phyloP scores from a whole-genome alignment of 2,888 invertebrate species.

The Pterobdella sp. region DNA sequence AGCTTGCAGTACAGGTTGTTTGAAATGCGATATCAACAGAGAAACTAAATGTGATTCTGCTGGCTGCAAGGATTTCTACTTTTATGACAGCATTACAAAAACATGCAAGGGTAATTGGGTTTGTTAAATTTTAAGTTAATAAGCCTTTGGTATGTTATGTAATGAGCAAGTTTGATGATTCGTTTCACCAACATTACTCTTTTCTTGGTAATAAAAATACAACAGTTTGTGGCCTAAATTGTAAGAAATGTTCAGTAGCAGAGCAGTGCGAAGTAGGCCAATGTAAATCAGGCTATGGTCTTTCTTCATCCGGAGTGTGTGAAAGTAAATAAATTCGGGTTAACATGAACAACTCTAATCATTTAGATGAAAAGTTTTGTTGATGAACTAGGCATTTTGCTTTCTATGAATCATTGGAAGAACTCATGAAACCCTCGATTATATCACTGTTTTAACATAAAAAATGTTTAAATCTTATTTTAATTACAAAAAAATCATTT shows the following conservation, averaged over 20 bases:
- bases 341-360: too few species aligned
- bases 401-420: too few species aligned
- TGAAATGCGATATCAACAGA: slow-evolving; percentile 23
- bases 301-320: slow-evolving; percentile 25
- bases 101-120: slow-evolving; percentile 30
- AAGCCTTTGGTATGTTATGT: not conserved
- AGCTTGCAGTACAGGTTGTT: slow-evolving; percentile 28
- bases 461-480: too few species aligned
- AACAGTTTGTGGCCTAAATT: slow-evolving; percentile 29
- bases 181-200: too few species aligned
- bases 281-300: slow-evolving; percentile 24
- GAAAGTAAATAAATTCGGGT: too few species aligned
- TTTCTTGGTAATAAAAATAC: too few species aligned
- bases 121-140: slow-evolving; percentile 2
- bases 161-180: too few species aligned
- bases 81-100: slow-evolving; percentile 8
- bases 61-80: slow-evolving; percentile 23
- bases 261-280: slow-evolving; percentile 32
- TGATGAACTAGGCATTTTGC: too few species aligned
- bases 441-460: too few species aligned
- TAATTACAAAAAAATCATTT: too few species aligned
- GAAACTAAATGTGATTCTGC: slow-evolving; percentile 27
- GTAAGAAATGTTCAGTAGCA: slow-evolving; percentile 25
- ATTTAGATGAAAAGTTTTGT: too few species aligned
- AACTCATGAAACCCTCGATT: too few species aligned